These are phyloP conservation scores for Silurus glanis DNA, from an alignment of 2,113 vertebrate species.

Conservation along the genomic window DNA sequence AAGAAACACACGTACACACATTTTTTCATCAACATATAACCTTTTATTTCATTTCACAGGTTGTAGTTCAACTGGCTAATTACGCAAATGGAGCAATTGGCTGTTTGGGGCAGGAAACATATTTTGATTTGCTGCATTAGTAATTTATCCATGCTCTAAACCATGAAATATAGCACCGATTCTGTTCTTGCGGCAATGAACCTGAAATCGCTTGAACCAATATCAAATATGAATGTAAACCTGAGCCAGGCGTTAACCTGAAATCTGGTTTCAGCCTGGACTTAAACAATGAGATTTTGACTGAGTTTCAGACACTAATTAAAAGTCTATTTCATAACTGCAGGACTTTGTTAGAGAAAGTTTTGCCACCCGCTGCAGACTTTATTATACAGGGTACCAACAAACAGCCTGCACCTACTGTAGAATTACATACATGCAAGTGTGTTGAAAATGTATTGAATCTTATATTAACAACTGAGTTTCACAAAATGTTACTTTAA, in stretches of 20 bases:
- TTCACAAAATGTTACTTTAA: too few species aligned
- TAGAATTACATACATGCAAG: too few species aligned
- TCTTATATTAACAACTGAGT: background rate
- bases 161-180: too few species aligned
- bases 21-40: background rate
- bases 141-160: conserved; percentile 2
- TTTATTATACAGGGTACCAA: too few species aligned
- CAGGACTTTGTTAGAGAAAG: too few species aligned
- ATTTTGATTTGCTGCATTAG: conserved; percentile 31
- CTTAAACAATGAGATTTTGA: too few species aligned
- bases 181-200: background rate
- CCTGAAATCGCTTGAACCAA: background rate
- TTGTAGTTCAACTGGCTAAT: conserved; percentile 23
- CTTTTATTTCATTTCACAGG: conserved; percentile 25
- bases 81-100: conserved; percentile 7
- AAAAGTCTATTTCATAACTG: too few species aligned
- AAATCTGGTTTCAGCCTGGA: too few species aligned
- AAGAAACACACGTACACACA: background rate
- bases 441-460: background rate
- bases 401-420: too few species aligned
- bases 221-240: background rate
- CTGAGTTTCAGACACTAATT: too few species aligned
- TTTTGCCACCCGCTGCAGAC: too few species aligned
- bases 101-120: background rate
- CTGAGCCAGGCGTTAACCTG: too few species aligned